Conservation (phyloP, 2,113 vertebrate species). For the Promerops cafer region DNA sequence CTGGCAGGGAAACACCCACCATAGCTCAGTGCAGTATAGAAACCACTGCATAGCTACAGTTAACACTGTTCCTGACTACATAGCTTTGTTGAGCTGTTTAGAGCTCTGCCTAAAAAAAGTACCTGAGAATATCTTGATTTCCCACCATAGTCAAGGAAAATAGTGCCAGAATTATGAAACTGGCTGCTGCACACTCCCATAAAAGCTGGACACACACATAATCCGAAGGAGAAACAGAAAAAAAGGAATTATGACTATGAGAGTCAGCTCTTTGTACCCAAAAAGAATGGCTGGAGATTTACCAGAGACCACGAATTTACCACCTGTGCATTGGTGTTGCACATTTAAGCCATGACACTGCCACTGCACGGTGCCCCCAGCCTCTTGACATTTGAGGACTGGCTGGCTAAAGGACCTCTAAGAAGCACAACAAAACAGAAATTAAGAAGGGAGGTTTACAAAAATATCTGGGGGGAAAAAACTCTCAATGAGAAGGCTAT, state of each 20-base stretch:
- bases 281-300: not conserved
- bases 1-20: not conserved
- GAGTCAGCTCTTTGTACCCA: not conserved
- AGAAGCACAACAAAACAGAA: not conserved
- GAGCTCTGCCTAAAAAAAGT: not conserved
- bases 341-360: not conserved
- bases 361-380: not conserved
- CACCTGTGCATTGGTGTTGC: not conserved
- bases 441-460: not conserved
- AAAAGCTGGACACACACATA: not conserved
- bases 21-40: not conserved
- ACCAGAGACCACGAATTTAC: not conserved
- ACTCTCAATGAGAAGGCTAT: not conserved
- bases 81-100: not conserved
- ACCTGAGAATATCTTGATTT: not conserved
- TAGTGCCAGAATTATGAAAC: not conserved
- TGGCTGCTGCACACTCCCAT: not conserved
- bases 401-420: not conserved
- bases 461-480: not conserved
- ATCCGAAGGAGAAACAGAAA: not conserved
- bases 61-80: not conserved
- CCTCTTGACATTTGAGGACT: not conserved
- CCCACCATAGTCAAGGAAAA: not conserved
- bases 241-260: not conserved
- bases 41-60: not conserved